Evolutionary conservation across 2,797 vertebrate genomes (phyloP).

Genomic region (Tragopan temminckii): DNA sequence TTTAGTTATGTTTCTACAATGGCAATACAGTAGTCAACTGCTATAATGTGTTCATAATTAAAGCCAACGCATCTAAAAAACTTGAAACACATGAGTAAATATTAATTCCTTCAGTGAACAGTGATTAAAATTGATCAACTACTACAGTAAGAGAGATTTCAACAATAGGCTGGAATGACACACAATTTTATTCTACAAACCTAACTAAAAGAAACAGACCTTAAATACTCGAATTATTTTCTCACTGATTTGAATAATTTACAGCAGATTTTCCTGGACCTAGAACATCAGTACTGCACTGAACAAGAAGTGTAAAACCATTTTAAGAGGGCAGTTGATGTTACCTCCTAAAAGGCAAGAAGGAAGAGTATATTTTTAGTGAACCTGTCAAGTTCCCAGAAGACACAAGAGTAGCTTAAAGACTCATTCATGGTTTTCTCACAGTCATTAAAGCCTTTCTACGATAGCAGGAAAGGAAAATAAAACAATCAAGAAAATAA

Average conservation of each 20-base stretch:
- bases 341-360: not conserved
- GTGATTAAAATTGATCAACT: not conserved
- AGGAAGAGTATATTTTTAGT: not conserved
- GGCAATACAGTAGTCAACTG: not conserved
- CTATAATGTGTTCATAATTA: not conserved
- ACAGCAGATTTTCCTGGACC: not conserved
- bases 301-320: not conserved
- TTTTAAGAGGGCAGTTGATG: not conserved
- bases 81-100: not conserved
- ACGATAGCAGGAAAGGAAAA: not conserved
- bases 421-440: not conserved
- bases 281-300: not conserved
- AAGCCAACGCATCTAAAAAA: not conserved
- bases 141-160: not conserved
- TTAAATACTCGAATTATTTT: not conserved
- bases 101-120: not conserved
- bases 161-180: not conserved
- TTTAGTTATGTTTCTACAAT: not conserved
- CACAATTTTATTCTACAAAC: slow-evolving; percentile 25
- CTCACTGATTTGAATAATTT: slow-evolving; percentile 11
- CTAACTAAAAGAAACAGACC: not conserved
- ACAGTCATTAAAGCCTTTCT: not conserved
- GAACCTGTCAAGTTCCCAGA: not conserved
- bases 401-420: not conserved
- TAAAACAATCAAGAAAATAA: not conserved